Evolutionary conservation across 2,888 invertebrate species (phyloP), one percentile per base, ranked within the genome.

Genomic region (Microplitis manilae): DNA sequence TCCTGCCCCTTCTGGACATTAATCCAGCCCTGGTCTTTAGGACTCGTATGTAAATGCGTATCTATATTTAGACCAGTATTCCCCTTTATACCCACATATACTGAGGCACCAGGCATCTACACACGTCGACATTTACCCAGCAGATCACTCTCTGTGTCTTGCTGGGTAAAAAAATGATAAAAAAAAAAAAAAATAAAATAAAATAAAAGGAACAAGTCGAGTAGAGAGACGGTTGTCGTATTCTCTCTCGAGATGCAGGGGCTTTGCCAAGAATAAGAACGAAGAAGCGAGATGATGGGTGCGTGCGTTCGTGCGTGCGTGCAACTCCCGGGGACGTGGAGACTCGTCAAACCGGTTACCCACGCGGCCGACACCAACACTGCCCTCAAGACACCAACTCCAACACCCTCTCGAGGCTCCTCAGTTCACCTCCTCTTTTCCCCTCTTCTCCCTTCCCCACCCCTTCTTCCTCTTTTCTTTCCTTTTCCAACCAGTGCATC

Each of bases 41-140:
- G 87, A 87, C 87, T 85, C 85, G 87, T 86, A 89, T 89, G 89
- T 88, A 89, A 90, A 89, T 89, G 87, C 86, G 86, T 82, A 81
- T 88, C 88, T 90, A 90, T 90, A 89, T 90, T 90, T 89, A 90
- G 89, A 87, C 87, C 86, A 83, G 86, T 87, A 87, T 85, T 85
- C 85, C 85, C 85, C 83, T 67, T 65, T 72, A 73, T 65, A 73
- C 50, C 60, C 73, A 73, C 50, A 84, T 84, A 85, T 83, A 76
- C 65, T 73, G 62, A 70, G 75, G 64, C 72, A 65, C 30, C 61
- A 59, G n/a, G 7, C 62, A 38, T 61, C 61, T 62, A 61, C 61
- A 15, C 71, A 62, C 40, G 71, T 72, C 61, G 40, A 62, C 71
- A 61, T 72, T 61, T 61, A 40, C 68, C 30, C 68, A 41, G 15